Conservation (phyloP, 2,888 invertebrate species). For the Trichopria drosophilae region DNA sequence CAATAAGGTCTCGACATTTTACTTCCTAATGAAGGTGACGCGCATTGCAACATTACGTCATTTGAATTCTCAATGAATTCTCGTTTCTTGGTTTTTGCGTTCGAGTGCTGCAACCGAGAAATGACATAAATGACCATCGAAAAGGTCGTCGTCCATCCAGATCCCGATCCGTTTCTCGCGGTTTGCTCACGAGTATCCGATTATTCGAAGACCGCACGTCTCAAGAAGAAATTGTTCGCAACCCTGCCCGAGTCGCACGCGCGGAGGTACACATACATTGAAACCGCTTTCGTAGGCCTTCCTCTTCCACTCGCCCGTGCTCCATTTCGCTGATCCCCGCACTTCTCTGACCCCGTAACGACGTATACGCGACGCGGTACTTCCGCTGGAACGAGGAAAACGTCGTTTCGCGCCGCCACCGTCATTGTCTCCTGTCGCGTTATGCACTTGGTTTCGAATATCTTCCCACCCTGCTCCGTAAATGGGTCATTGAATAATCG, state of each 20-base stretch:
- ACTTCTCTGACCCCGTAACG: slow-evolving; percentile 31
- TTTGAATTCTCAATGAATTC: too few relatives aligned
- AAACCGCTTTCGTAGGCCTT: too few relatives aligned
- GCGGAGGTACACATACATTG: not conserved
- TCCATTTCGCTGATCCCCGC: not conserved
- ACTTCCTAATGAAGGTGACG: slow-evolving; percentile 6
- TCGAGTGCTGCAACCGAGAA: too few relatives aligned
- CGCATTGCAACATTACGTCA: too few relatives aligned
- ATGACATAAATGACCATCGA: too few relatives aligned
- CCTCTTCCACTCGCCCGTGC: not conserved
- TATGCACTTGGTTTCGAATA: too few relatives aligned
- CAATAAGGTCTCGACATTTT: slow-evolving; percentile 2
- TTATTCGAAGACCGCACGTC: slow-evolving; percentile 51
- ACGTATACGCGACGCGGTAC: slow-evolving; percentile 50
- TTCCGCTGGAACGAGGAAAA: slow-evolving; percentile 46
- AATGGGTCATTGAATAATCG: slow-evolving; percentile 23
- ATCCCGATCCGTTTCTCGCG: slow-evolving; percentile 38
- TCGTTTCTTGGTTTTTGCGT: too few relatives aligned
- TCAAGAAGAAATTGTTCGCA: slow-evolving; percentile 50
- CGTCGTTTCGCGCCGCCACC: too few relatives aligned
- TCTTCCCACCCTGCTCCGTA: slow-evolving; percentile 6
- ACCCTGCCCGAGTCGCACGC: slow-evolving; percentile 37
- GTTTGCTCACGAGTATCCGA: slow-evolving; percentile 50
- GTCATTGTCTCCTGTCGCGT: too few relatives aligned
- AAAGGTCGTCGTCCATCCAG: slow-evolving; percentile 21